A percentile compares a stretch with the other conserved stretches of the same genome.
These are phyloP conservation scores for Podilymbus podiceps DNA, from an alignment of 2,113 vertebrate genomes.

Conservation along the genomic window DNA sequence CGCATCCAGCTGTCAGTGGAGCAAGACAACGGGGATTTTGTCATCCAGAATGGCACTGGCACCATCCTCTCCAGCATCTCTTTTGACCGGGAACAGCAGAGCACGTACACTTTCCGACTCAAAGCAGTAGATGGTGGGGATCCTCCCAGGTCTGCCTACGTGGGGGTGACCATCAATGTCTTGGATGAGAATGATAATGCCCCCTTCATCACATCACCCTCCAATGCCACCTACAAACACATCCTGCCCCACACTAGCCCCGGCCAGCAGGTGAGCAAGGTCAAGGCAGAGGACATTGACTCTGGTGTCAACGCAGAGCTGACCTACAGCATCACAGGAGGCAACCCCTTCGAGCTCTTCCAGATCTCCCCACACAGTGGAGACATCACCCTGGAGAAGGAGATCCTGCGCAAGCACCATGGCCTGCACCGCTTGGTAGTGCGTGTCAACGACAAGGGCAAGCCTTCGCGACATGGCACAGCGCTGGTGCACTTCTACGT, in stretches of 20 bases:
- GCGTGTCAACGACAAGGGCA: slow-evolving; percentile 89
- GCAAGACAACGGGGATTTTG: slow-evolving; percentile 93
- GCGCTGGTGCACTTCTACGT: slow-evolving; percentile 94
- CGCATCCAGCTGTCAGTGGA: slow-evolving; percentile 87
- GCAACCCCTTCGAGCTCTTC: slow-evolving; percentile 93
- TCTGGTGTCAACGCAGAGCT: slow-evolving; percentile 87
- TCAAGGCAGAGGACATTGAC: slow-evolving; percentile 94
- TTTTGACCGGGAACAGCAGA: slow-evolving; percentile 95
- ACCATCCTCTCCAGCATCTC: slow-evolving; percentile 96
- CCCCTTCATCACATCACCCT: slow-evolving; percentile 91
- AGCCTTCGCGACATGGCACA: slow-evolving; percentile 87
- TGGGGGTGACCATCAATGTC: slow-evolving; percentile 95
- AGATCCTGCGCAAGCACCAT: slow-evolving; percentile 88
- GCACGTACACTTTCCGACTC: slow-evolving; percentile 93
- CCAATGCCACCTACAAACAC: slow-evolving; percentile 91
- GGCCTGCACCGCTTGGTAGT: slow-evolving; percentile 95
- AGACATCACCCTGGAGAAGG: slow-evolving; percentile 89
- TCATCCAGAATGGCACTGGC: slow-evolving; percentile 95
- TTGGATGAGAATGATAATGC: slow-evolving; percentile 97
- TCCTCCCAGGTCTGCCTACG: slow-evolving; percentile 91
- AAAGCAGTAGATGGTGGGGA: slow-evolving; percentile 90
- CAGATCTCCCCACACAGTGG: slow-evolving; percentile 87
- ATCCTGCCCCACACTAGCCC: slow-evolving; percentile 83
- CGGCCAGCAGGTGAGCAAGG: slow-evolving; percentile 86
- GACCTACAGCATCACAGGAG: slow-evolving; percentile 86